Conservation (phyloP, 2,888 invertebrate genomes). For the Hirudinaria manillensis region DNA sequence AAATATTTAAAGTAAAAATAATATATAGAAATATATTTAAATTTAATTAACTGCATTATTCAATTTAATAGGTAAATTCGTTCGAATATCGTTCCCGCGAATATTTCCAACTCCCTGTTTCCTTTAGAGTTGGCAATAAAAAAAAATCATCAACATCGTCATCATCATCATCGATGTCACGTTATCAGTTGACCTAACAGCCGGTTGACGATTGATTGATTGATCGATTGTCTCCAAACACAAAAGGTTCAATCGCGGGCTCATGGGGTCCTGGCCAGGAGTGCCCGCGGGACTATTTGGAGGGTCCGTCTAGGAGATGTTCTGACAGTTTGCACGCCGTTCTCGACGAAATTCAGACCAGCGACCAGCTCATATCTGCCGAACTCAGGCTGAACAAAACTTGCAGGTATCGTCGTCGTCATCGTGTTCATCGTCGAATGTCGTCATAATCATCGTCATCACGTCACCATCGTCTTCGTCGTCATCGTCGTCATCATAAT, state of each 20-base stretch:
- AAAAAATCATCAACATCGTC: no score
- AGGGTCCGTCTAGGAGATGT: constrained; percentile 26
- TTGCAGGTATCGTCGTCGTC: constrained; percentile 29
- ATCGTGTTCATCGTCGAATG: constrained; percentile 7
- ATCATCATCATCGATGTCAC: no score
- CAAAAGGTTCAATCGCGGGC: neutral
- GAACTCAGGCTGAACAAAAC: constrained; percentile 29
- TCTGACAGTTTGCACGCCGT: constrained; percentile 27
- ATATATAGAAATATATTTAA: no score
- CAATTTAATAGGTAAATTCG: no score
- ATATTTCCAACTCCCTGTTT: no score
- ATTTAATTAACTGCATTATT: no score
- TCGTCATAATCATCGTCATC: constrained; percentile 22
- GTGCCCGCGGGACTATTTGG: constrained; percentile 17
- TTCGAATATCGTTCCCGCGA: no score
- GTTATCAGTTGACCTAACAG: no score
- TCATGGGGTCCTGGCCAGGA: constrained; percentile 6
- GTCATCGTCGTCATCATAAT: constrained; percentile 24
- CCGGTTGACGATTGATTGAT: no score
- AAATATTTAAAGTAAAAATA: no score
- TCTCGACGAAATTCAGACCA: constrained; percentile 29
- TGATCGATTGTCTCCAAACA: no score
- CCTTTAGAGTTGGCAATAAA: no score
- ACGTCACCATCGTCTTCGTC: constrained; percentile 24
- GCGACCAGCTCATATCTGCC: constrained; percentile 32